A percentile compares a stretch with the other conserved stretches of the same genome.
Conservation (phyloP, 2,888 invertebrate genomes). For the Xanthia togata region DNA sequence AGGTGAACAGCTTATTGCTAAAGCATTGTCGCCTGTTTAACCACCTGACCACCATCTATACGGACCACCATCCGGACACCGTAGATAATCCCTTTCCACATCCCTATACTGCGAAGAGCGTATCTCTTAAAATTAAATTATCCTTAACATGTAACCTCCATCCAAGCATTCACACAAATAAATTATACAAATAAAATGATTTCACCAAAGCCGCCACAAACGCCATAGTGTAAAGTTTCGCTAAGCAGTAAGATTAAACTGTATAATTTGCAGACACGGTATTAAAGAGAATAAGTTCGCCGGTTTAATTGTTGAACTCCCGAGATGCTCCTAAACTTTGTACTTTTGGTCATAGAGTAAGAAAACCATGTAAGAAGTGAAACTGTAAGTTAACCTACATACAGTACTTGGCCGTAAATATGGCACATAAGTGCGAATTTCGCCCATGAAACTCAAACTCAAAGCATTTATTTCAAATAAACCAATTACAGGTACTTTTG, state of each 20-base stretch:
- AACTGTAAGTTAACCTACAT: neutral
- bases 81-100: neutral
- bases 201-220: conserved; percentile 28
- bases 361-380: conserved; percentile 4
- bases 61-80: neutral
- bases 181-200: conserved; percentile 55
- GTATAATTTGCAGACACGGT: conserved; percentile 68
- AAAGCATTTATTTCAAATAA: no score
- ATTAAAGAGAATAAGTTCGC: conserved; percentile 68
- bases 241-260: conserved; percentile 68
- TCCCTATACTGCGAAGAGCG: no score
- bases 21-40: neutral
- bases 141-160: conserved; percentile 27
- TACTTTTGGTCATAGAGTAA: conserved; percentile 36
- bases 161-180: conserved; percentile 43
- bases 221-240: conserved; percentile 63
- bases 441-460: no score
- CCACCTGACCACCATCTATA: neutral
- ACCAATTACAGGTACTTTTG: no score
- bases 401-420: neutral
- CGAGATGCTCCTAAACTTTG: conserved; percentile 60
- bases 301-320: conserved; percentile 68
- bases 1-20: neutral
- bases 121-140: conserved; percentile 15
- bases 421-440: no score